Percentiles rank a stretch among this genome's conserved stretches.
phyloP scores from a whole-genome alignment of 23 tunicate genomes.

The Clavelina lepadiformis region DNA sequence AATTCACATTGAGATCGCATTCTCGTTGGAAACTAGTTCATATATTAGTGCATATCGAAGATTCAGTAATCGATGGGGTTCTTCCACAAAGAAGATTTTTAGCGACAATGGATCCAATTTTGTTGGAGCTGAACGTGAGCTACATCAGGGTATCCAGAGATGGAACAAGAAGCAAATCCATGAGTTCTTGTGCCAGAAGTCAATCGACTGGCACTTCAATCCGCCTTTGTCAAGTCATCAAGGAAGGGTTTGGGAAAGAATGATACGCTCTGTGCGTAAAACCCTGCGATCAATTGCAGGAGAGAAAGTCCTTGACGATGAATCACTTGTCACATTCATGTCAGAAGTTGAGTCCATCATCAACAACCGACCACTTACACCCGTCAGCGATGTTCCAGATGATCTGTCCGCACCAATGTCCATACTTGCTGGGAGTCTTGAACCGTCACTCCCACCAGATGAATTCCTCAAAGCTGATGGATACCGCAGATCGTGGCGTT shows the following conservation, averaged over 20 bases:
- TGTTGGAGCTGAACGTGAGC: constrained; percentile 31
- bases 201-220: constrained; percentile 7
- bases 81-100: background rate
- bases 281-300: background rate
- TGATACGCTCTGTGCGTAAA: constrained; percentile 23
- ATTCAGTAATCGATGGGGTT: constrained; percentile 22
- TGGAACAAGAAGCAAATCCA: constrained; percentile 16
- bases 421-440: constrained; percentile 6
- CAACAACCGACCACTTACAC: constrained; percentile 11
- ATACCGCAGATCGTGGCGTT: constrained; percentile 6
- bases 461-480: constrained; percentile 29
- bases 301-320: background rate
- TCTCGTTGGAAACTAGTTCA: constrained; percentile 22
- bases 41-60: constrained; percentile 19
- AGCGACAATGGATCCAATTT: constrained; percentile 25
- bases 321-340: background rate
- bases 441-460: constrained; percentile 14
- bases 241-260: constrained; percentile 20
- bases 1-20: constrained; percentile 28
- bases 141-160: constrained; percentile 3
- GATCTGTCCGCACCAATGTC: constrained; percentile 18
- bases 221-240: constrained; percentile 12
- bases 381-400: constrained; percentile 12
- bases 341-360: constrained; percentile 5
- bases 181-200: constrained; percentile 5